A percentile compares a stretch with the other conserved stretches of the same genome.
Evolutionary conservation across 2,888 invertebrate species (phyloP).

Genomic region (Melipona bicolor): DNA sequence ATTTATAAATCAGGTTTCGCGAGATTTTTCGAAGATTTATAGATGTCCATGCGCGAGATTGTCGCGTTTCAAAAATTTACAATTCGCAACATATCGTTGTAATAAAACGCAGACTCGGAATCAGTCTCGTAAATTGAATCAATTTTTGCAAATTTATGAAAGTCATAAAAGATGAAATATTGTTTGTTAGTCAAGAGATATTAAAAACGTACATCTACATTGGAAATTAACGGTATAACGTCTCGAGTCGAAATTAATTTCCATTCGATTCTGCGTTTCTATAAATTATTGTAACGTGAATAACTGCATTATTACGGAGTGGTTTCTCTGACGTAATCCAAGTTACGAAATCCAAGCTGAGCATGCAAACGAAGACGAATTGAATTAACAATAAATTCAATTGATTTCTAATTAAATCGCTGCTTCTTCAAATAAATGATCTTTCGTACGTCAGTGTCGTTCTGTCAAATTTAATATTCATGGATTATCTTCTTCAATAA

Average conservation of each 20-base stretch:
- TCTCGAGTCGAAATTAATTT: not conserved
- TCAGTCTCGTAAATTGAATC: not conserved
- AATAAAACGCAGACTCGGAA: not conserved
- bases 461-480: not conserved
- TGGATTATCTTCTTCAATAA: not conserved
- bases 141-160: not conserved
- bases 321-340: not conserved
- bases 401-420: not conserved
- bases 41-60: not conserved
- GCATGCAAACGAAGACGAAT: not conserved
- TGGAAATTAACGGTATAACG: not conserved
- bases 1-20: not conserved
- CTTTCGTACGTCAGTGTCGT: not conserved
- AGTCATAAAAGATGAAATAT: not conserved
- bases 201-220: not conserved
- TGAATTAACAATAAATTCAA: slow-evolving; percentile 1
- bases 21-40: not conserved
- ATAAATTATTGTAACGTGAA: not conserved
- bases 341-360: not conserved
- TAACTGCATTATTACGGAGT: not conserved
- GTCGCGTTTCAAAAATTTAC: not conserved
- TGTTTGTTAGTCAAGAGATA: not conserved
- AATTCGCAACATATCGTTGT: not conserved
- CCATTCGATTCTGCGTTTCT: not conserved
- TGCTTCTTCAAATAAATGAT: not conserved